Evolutionary conservation across 1,140 invertebrate species (phyloP), one percentile per base, ranked within the genome.

Genomic region (Oscheius sp.): DNA sequence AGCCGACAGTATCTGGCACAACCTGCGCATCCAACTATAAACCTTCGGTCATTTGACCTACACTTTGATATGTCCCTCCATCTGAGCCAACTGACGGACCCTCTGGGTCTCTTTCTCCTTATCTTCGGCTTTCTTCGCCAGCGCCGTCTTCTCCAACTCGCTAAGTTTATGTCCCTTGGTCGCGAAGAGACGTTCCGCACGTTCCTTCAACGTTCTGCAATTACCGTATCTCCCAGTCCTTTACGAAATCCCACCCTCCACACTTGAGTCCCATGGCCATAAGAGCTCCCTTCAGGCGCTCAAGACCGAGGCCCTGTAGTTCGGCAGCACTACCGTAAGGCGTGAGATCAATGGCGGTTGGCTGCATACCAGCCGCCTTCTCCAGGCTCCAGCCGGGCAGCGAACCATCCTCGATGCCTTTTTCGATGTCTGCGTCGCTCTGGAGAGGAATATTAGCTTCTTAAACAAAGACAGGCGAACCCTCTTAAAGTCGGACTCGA

Each of bases 191-290:
- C 96, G 88, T 83, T 97, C 91, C 2, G 96, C 96, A 79, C 96
- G 87, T 87, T 99, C 95, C 87, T 97, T 94, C 23, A 98, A 86
- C 23, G 95, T 66, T n/a, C n/a, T n/a, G n/a, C n/a, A n/a, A n/a
- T n/a, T n/a, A n/a, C n/a, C n/a, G n/a, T 45, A n/a, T 45, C 38
- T 45, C 38, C 38, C 13, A 13, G 10, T 45, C 38, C 13, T 45
- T 45, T 45, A n/a, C n/a, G n/a, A n/a, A n/a, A n/a, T n/a, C n/a
- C n/a, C n/a, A n/a, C 28, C 95, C 97, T 69, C 97, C 97, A 88
- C 97, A 99, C 86, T 99, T 99, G 0, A 99, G 87, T 0, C 93
- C 93, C n/a, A 99, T 85, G 3, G 95, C 96, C 90, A 97, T 91
- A 1, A 99, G 86, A 10, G 95, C 97, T 18, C 93, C 95, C 85